These are phyloP conservation scores for Callosobruchus maculatus DNA, from an alignment of 2,888 invertebrate genomes.

Conservation along the genomic window DNA sequence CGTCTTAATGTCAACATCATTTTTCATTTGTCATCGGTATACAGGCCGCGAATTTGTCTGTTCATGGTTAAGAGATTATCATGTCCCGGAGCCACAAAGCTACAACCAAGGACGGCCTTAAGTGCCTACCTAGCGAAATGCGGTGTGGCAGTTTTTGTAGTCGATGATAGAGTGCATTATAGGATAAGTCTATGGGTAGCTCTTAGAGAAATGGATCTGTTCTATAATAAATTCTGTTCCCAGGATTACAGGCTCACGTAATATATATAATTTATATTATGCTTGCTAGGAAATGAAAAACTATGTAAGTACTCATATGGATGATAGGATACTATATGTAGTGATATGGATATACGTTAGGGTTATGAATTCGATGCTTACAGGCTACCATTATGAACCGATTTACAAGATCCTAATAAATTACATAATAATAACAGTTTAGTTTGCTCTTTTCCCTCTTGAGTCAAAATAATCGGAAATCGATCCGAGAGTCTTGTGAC, in stretches of 20 bases:
- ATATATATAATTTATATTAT: not conserved
- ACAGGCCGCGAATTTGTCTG: slow-evolving; percentile 4
- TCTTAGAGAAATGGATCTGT: not conserved
- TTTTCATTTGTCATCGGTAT: slow-evolving; percentile 23
- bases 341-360: too few relatives aligned
- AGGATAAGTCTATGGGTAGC: not conserved
- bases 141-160: not conserved
- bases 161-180: not conserved
- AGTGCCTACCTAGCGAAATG: not conserved
- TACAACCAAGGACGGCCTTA: not conserved
- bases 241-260: not conserved
- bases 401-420: too few relatives aligned
- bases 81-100: not conserved
- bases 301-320: too few relatives aligned
- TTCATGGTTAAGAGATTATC: slow-evolving; percentile 5
- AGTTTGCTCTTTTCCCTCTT: too few relatives aligned
- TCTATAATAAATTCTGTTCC: not conserved
- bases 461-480: too few relatives aligned
- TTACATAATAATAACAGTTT: too few relatives aligned
- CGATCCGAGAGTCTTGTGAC: too few relatives aligned
- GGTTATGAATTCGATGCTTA: too few relatives aligned
- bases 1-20: slow-evolving; percentile 30
- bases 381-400: too few relatives aligned
- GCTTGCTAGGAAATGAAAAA: not conserved
- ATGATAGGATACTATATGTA: too few relatives aligned